Evolutionary conservation across 1,140 invertebrate species (phyloP).

Genomic region (Trissolcus basalis): DNA sequence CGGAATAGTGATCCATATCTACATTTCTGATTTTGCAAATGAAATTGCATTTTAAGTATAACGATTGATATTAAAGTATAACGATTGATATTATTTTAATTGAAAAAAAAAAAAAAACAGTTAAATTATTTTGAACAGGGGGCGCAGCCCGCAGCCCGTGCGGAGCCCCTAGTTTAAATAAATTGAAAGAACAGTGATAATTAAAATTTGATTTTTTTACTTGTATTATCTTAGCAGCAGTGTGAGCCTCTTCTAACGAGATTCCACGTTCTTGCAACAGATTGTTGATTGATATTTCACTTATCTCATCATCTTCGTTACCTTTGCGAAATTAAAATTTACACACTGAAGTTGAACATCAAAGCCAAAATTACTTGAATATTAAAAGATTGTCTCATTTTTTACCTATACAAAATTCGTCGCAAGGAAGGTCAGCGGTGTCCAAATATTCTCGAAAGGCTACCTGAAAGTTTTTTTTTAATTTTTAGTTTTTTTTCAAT

Average conservation of each 20-base stretch:
- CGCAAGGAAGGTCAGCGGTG: conserved; percentile 46
- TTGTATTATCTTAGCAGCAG: conserved; percentile 70
- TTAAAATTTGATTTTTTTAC: no score
- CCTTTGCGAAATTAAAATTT: conserved; percentile 6
- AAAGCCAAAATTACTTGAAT: neutral
- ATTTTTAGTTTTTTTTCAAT: no score
- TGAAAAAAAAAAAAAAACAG: no score
- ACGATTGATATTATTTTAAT: no score
- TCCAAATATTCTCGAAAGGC: conserved; percentile 49
- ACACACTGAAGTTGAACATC: neutral
- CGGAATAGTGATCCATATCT: no score
- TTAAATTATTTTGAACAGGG: no score
- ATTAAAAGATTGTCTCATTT: neutral
- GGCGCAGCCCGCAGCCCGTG: no score
- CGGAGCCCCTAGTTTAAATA: no score
- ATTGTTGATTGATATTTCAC: conserved; percentile 56
- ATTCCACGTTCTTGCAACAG: conserved; percentile 64
- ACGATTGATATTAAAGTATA: no score
- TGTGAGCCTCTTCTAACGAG: conserved; percentile 52
- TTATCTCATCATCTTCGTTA: conserved; percentile 39
- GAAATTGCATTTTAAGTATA: no score
- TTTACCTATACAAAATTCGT: conserved; percentile 52
- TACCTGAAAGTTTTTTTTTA: conserved; percentile 33
- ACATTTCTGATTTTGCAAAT: no score
- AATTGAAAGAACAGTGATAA: no score